These are phyloP conservation scores for Ectemnius cavifrons DNA, from an alignment of 2,888 invertebrate species.

Conservation along the genomic window DNA sequence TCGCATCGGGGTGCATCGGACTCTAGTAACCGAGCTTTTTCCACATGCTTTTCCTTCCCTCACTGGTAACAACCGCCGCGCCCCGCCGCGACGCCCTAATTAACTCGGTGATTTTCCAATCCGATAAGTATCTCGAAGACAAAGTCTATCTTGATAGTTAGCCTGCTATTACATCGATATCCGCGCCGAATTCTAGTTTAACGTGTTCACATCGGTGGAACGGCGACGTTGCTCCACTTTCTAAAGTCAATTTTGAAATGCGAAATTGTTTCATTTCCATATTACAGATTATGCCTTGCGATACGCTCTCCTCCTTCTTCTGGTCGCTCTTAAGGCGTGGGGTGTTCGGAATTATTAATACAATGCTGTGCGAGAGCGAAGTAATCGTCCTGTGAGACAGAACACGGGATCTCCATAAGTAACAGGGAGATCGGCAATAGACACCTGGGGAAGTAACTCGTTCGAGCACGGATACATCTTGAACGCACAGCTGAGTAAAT, in stretches of 20 bases:
- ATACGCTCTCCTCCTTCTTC: background rate
- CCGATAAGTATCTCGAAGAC: background rate
- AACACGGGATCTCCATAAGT: too few relatives aligned
- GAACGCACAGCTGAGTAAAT: background rate
- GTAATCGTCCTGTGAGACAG: too few relatives aligned
- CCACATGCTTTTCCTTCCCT: too few relatives aligned
- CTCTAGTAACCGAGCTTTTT: too few relatives aligned
- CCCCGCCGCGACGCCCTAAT: too few relatives aligned
- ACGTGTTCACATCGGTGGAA: constrained; percentile 1
- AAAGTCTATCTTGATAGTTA: constrained; percentile 12
- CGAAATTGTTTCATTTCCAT: constrained; percentile 35
- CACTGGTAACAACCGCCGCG: too few relatives aligned
- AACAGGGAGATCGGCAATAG: background rate
- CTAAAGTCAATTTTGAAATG: constrained; percentile 36
- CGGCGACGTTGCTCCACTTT: constrained; percentile 23
- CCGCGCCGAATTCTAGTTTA: constrained; percentile 8
- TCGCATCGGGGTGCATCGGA: background rate
- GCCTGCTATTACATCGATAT: constrained; percentile 3
- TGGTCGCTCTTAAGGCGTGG: too few relatives aligned
- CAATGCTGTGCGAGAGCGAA: too few relatives aligned
- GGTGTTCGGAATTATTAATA: too few relatives aligned
- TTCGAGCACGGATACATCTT: background rate
- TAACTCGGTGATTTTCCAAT: too few relatives aligned
- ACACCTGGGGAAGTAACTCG: background rate
- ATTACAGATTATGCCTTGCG: constrained; percentile 26